Conservation (phyloP, 30 jellyfish, hydroid and myxozoan species). For the Hydra vulgaris region DNA sequence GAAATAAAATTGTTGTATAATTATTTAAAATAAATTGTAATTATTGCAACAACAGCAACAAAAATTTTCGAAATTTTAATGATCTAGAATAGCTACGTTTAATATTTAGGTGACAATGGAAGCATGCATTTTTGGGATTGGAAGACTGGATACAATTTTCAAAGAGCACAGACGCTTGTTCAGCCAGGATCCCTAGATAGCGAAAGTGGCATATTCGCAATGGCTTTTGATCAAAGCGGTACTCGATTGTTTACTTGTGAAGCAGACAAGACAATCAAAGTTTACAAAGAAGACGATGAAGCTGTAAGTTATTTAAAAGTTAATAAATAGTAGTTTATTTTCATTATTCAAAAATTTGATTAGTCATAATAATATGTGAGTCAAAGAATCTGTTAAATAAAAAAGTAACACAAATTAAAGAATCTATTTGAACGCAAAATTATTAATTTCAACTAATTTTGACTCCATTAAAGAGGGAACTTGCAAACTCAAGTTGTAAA, state of each 20-base stretch:
- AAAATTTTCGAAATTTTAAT: no score
- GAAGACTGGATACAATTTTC: constrained; percentile 98
- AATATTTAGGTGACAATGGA: constrained; percentile 84
- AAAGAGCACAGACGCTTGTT: constrained; percentile 68
- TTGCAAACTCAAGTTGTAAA: no score
- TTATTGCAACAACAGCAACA: no score
- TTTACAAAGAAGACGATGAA: constrained; percentile 94
- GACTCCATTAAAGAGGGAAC: no score
- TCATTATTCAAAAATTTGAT: neutral
- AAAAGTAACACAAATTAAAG: no score
- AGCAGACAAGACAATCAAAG: constrained; percentile 96
- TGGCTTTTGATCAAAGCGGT: constrained; percentile 95
- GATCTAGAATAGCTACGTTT: neutral
- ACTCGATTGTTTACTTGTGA: constrained; percentile 86
- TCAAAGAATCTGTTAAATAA: no score
- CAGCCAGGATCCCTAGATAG: constrained; percentile 99
- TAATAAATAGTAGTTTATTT: neutral
- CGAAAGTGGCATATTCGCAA: constrained; percentile 98
- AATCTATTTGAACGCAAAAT: no score
- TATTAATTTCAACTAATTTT: no score
- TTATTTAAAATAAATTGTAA: no score
- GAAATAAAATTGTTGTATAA: no score
- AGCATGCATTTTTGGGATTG: constrained; percentile 99
- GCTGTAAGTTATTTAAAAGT: constrained; percentile 51
- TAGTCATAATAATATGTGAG: neutral